Conservation (phyloP, 2,888 invertebrate species). For the Hirtodrosophila alboralis region DNA sequence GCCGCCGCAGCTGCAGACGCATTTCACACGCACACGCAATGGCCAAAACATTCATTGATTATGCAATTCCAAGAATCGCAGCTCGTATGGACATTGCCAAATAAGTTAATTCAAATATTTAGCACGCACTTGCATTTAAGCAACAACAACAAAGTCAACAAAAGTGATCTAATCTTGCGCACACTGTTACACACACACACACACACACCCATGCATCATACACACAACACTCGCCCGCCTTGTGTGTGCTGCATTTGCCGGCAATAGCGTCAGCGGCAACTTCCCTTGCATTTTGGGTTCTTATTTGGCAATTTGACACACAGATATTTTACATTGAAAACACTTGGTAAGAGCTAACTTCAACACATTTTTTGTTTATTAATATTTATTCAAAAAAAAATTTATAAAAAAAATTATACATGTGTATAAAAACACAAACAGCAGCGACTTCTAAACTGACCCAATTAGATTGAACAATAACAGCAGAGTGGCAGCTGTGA, state of each 20-base stretch:
- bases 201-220: constrained; percentile 5
- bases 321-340: constrained; percentile 7
- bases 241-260: constrained; percentile 51
- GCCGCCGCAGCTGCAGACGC: constrained; percentile 44
- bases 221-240: constrained; percentile 12
- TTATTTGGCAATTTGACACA: constrained; percentile 12
- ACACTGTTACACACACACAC: constrained; percentile 24
- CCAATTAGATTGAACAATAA: constrained; percentile 59
- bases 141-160: constrained; percentile 29
- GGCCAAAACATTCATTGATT: constrained; percentile 47
- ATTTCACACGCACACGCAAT: constrained; percentile 57
- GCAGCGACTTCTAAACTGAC: constrained; percentile 53
- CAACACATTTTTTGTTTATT: constrained; percentile 34
- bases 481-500: constrained; percentile 54
- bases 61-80: constrained; percentile 48
- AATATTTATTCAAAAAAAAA: constrained; percentile 1
- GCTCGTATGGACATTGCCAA: constrained; percentile 3
- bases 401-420: constrained; percentile 6
- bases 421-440: constrained; percentile 23
- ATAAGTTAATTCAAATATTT: constrained; percentile 16
- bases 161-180: constrained; percentile 58
- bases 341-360: constrained; percentile 6
- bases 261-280: constrained; percentile 39
- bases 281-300: constrained; percentile 19
- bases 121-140: constrained; percentile 11